Base-by-base conservation (phyloP, 2,113 vertebrate genomes). In the Acrocephalus kingi region DNA sequence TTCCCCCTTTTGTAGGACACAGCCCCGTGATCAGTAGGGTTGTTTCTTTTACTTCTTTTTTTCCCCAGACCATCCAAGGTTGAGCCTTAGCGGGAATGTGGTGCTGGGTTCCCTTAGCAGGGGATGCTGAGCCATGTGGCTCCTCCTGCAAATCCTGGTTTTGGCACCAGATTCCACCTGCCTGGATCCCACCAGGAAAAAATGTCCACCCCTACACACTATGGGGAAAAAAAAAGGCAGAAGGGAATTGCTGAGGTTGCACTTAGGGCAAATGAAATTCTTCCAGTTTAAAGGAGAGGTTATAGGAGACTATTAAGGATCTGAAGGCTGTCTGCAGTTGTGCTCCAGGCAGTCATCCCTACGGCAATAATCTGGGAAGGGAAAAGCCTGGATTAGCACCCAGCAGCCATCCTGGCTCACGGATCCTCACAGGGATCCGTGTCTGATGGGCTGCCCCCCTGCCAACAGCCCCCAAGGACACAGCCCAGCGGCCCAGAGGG, bases 1-100 rank as follows among this genome's bases (percentile, higher is more conserved):
- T 96, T 90, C 86, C 82, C 49, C 83, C 82, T 94, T 96, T 93
- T 94, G 58, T 94, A 84, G 84, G 86, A 46, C 90, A 58, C 37
- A 48, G 66, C 13, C 37, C 66, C 14, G 1, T 16, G 56, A 72
- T 68, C 93, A 90, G 58, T 7, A 46, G 35, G 56, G 2, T 8
- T 33, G 25, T 7, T 45, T 24, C 37, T 67, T 24, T 31, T 4
- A 28, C 25, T 15, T 8, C 12, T 16, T 35, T 16, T 61, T 19
- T 49, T 11, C 16, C 54, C 22, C 48, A 56, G 22, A 43, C 24
- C 62, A 43, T 39, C 37, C 25, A 20, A 69, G 24, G 56, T 7
- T 18, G 68, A 92, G 23, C 27, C 7, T 64, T 3, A 56, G 56
- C 35, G 63, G 55, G 3, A 10, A 39, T 8, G 39, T 5, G 61